phyloP scores from a whole-genome alignment of 2,888 invertebrate genomes.

The Hyppa rectilinea region DNA sequence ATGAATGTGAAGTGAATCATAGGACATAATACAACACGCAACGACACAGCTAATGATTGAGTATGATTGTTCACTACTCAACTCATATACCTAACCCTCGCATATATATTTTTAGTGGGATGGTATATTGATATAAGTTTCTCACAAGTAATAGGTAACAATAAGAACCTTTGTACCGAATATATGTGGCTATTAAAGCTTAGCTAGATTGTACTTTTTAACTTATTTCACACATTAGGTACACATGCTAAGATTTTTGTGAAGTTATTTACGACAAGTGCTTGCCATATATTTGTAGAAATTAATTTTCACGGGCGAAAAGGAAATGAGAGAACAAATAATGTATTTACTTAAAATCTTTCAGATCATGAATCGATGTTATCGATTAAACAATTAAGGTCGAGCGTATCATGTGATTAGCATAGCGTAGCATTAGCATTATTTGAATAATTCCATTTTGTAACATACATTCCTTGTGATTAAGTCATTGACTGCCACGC shows the following conservation, averaged over 20 bases:
- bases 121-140: conserved; percentile 8
- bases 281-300: background rate
- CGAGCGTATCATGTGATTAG: background rate
- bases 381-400: background rate
- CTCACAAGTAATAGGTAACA: background rate
- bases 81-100: conserved; percentile 3
- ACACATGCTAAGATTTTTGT: background rate
- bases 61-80: conserved; percentile 13
- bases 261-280: background rate
- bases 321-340: background rate
- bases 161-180: conserved; percentile 8
- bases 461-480: background rate
- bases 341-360: background rate
- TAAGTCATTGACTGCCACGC: too few species aligned
- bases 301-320: background rate
- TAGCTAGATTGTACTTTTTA: too few species aligned
- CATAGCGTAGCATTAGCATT: too few species aligned
- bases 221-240: background rate
- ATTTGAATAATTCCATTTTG: conserved; percentile 13
- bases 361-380: background rate
- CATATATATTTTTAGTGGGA: conserved; percentile 28
- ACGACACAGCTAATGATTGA: conserved; percentile 25
- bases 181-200: conserved; percentile 10
- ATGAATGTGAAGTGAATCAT: conserved; percentile 49
- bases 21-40: conserved; percentile 30